phyloP scores from a whole-genome alignment of 2,888 invertebrate species.

The Aspidapion aeneum region DNA sequence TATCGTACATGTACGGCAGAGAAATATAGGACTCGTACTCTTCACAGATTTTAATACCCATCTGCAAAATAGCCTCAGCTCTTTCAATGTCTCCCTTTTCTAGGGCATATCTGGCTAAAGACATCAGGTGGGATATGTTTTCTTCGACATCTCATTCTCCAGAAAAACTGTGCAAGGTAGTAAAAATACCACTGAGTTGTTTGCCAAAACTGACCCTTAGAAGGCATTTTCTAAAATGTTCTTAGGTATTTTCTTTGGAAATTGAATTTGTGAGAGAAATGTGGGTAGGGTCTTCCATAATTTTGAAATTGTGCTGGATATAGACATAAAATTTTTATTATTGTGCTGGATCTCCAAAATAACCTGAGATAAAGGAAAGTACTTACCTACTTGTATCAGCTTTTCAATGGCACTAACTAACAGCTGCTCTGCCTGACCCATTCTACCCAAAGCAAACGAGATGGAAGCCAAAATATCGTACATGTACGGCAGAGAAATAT shows the following conservation, averaged over 20 bases:
- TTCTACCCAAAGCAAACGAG: constrained; percentile 44
- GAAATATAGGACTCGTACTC: constrained; percentile 43
- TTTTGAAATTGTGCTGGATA: not conserved
- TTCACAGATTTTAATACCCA: constrained; percentile 46
- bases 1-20: constrained; percentile 47
- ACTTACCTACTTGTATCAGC: constrained; percentile 39
- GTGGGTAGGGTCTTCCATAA: not conserved
- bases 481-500: constrained; percentile 43
- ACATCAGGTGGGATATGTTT: constrained; percentile 43
- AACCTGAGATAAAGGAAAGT: too few species aligned
- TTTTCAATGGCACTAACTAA: constrained; percentile 45
- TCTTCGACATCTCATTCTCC: constrained; percentile 40
- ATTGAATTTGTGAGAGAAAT: not conserved
- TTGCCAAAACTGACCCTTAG: not conserved
- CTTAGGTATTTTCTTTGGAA: not conserved
- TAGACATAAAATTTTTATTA: too few species aligned
- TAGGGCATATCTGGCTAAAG: constrained; percentile 42
- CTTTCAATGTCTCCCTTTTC: constrained; percentile 43
- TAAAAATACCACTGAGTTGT: constrained; percentile 15
- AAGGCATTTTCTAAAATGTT: not conserved
- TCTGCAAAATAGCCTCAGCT: constrained; percentile 44
- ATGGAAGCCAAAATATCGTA: constrained; percentile 49
- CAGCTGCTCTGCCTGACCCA: constrained; percentile 45
- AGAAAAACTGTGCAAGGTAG: constrained; percentile 13
- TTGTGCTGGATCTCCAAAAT: too few species aligned